Evolutionary conservation across 1,140 invertebrate genomes (phyloP), one percentile per base, ranked within the genome.

Genomic region (Subanguina moxae): DNA sequence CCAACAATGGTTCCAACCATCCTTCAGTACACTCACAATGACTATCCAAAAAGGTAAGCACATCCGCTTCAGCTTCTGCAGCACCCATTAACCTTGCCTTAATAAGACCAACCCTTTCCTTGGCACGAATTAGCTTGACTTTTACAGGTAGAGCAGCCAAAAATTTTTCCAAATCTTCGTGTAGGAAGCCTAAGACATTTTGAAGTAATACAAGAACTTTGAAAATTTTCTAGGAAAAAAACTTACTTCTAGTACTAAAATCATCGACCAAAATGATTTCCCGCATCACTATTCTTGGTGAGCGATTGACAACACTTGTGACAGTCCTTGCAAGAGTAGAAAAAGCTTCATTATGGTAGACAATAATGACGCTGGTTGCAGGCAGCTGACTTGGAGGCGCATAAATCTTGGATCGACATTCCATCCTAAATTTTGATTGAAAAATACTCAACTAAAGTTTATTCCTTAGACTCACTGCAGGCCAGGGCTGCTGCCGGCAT

Each of bases 21-120:
- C 94, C 90, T 66, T 85, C 85, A 23, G 92, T 93, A 78, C 89
- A 90, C 86, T 96, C 93, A 85, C 93, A 95, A 84, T 97, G 94
- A n/a, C 92, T 95, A 84, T 97, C 94, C 52, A 98, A 87, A 84
- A 94, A 97, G 17, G 94, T 96, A 15, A 97, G 86, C 0, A 97
- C 92, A 0, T 90, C 88, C 0, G 90, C 94, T 38, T 88, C 90
- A 45, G 93, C 92, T 67, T 89, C 87, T 32, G 87, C 85, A 19
- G 93, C 93, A 0, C 93, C 93, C 78, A 91, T 83, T 0, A 96
- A 85, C 62, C 93, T 86, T 0, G 93, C 92, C 65, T 89, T 88
- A 11, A 95, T 90, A 38, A 96, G 83, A 0, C 93, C 93, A 21
- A 89, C 87, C 62, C 93, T 86, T 63, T 88, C 84, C 32, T 82